Evolutionary conservation across 2,113 vertebrate species (phyloP), one percentile per base, ranked within the genome.

Genomic region (Lathamus discolor): DNA sequence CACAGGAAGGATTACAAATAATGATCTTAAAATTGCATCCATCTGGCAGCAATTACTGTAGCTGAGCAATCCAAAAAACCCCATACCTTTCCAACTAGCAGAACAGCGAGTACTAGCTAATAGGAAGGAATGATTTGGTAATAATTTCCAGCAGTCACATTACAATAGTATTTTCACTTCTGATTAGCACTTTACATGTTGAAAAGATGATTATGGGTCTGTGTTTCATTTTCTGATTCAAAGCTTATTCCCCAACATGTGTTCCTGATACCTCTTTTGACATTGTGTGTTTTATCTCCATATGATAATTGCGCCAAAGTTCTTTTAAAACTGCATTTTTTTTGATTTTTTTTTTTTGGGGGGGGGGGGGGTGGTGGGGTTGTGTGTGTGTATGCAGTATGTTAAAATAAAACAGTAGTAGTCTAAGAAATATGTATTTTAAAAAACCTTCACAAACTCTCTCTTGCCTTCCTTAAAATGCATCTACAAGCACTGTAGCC

Each of bases 41-140:
- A 88, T 96, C 61, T 97, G 94, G 46, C 75, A 96, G 37, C 74
- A 72, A 94, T 96, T 93, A 95, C 54, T 64, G 70, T 69, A 92
- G 68, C 22, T 74, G 70, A 95, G 72, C 68, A 78, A 93, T 64
- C 39, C 16, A 51, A 84, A 81, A 84, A 81, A 44, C 29, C 18
- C 68, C 80, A 67, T 87, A 85, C 61, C 83, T 87, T 83, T 94
- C 66, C 70, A 72, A 74, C 54, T 31, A 75, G n/a, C 46, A 77
- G 89, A 95, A 75, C 46, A 83, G 18, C 46, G 46, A 86, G 43
- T 88, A 62, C 61, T 76, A 88, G 59, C 51, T 94, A 86, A 66
- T 23, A 91, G 33, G 89, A 91, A 95, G 84, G 51, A 51, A 17
- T 66, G 44, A 82, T 93, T 91, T 86, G 85, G 23, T 74, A 85